Base-by-base conservation (phyloP, 2,797 vertebrate species). In the Microctenopoma stevenorrisi region DNA sequence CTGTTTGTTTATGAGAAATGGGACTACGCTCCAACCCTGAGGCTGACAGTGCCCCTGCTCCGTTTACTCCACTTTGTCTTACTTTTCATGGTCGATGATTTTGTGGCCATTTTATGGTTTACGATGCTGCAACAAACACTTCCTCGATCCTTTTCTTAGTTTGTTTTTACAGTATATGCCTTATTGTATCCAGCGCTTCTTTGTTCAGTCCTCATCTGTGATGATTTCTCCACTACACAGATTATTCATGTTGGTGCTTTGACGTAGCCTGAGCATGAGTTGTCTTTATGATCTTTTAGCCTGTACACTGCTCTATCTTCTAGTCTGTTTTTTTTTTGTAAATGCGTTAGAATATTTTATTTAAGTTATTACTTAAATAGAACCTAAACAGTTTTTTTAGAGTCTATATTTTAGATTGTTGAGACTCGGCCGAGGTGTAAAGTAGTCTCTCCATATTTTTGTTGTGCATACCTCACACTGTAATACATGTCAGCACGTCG, bases 1-100 rank as follows among this genome's bases (percentile, higher is more conserved):
- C 52, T 50, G 35, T 77, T 80, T 70, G 65, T 72, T 85, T 74
- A 22, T 64, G 46, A 28, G 47, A 75, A 83, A 67, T 70, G 44
- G 73, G 74, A 63, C 65, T 64, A 42, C n/a, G 11, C 22, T 49
- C 49, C 42, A 18, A 8, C 52, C 72, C 68, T 7, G 16, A 46
- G 72, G 74, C 68, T 22, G 43, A 22, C 11, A 28, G 2, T 22
- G 64, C 53, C 33, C 57, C 48, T 7, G n/a, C 18, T 55, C 4
- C 11, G 47, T 52, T 60, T 7, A 55, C 15, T 68, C 49, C 22
- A 9, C 49, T 47, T 64, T 72, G 28, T 5, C 15, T 6, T 52
- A 4, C 25, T 66, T 69, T 62, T 65, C 15, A 64, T 60, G 59
- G 43, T 11, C 15, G 22, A 15, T 18, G 2, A 14, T 67, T 22